phyloP scores from a whole-genome alignment of 2,888 invertebrate genomes.

The Apotomis betuletana region DNA sequence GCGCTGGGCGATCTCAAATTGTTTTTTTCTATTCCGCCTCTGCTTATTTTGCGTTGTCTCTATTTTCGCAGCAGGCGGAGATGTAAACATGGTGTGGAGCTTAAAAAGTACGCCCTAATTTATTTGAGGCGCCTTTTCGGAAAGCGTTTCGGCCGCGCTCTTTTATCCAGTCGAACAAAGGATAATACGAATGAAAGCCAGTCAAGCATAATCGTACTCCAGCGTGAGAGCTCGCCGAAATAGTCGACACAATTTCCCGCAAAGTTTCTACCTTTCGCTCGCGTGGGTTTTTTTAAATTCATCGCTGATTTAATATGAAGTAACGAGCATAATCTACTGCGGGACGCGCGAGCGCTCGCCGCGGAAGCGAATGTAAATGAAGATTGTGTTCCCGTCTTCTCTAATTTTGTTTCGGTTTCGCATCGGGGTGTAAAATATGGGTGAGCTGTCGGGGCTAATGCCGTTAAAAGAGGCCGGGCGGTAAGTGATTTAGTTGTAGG shows the following conservation, averaged over 20 bases:
- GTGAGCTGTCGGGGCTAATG: slow-evolving; percentile 51
- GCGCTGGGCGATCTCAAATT: slow-evolving; percentile 60
- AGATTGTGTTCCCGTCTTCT: slow-evolving; percentile 39
- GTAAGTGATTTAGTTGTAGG: slow-evolving; percentile 70
- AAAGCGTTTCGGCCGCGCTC: slow-evolving; percentile 70
- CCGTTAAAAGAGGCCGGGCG: slow-evolving; percentile 49
- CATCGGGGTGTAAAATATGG: slow-evolving; percentile 39
- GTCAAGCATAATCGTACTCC: slow-evolving; percentile 74
- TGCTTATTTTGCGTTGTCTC: slow-evolving; percentile 63
- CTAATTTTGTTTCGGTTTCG: slow-evolving; percentile 37
- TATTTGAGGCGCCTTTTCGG: slow-evolving; percentile 71
- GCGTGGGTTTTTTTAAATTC: slow-evolving; percentile 64
- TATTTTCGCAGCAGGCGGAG: slow-evolving; percentile 65
- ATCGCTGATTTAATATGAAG: slow-evolving; percentile 73
- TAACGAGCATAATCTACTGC: slow-evolving; percentile 61
- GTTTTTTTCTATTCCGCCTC: slow-evolving; percentile 62
- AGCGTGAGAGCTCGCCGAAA: slow-evolving; percentile 65
- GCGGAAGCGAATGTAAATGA: slow-evolving; percentile 46
- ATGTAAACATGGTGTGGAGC: slow-evolving; percentile 65
- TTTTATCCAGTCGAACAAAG: slow-evolving; percentile 76
- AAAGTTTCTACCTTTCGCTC: slow-evolving; percentile 66
- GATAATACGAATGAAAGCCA: slow-evolving; percentile 76
- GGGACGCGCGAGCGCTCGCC: slow-evolving; percentile 44
- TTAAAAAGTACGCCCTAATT: slow-evolving; percentile 74
- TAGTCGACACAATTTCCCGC: slow-evolving; percentile 72